Evolutionary conservation across 2,888 invertebrate genomes (phyloP), one percentile per base, ranked within the genome.

Genomic region (Drosophila nr. medialis): DNA sequence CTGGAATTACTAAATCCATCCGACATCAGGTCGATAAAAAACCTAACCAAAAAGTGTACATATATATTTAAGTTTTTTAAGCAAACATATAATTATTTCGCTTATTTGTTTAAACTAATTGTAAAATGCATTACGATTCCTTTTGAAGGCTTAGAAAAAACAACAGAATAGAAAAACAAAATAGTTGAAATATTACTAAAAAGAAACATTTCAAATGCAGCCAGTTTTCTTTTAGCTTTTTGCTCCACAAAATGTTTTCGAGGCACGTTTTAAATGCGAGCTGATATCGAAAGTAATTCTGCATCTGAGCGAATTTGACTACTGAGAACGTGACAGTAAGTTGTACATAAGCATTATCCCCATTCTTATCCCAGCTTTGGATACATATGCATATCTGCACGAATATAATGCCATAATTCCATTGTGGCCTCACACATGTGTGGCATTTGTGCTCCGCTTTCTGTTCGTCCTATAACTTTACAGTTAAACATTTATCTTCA

Each of bases 401-500:
- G 54, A 40, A 58, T 73, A 65, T 64, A 68, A 76, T 74, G 13
- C 38, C 60, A 70, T 74, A 74, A 77, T 77, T 59, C 40, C 59
- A 72, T 67, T 65, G 65, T 51, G 60, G 58, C 64, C 30, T 27
- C 61, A 59, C 48, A 32, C 24, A 59, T 59, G 30, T 38, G 32
- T n/a, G n/a, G 18, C 53, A 34, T n/a, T 56, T 34, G 42, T 61
- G 38, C n/a, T 8, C 34, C 34, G 62, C 61, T 62, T 34, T 15
- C 5, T 21, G 21, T 53, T 38, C 64, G 34, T 54, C 36, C 62
- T 63, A 66, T 69, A 81, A 78, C 81, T 85, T 80, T 77, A 68
- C 80, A 81, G 75, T 83, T 61, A 66, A 83, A 76, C 83, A 84
- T 86, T 86, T 79, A 82, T 86, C 86, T 82, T 84, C 75, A 79